Percentiles rank a stretch among this genome's conserved stretches.
Conservation (phyloP, 2,113 vertebrate species). For the Cricetomys ansorgei region DNA sequence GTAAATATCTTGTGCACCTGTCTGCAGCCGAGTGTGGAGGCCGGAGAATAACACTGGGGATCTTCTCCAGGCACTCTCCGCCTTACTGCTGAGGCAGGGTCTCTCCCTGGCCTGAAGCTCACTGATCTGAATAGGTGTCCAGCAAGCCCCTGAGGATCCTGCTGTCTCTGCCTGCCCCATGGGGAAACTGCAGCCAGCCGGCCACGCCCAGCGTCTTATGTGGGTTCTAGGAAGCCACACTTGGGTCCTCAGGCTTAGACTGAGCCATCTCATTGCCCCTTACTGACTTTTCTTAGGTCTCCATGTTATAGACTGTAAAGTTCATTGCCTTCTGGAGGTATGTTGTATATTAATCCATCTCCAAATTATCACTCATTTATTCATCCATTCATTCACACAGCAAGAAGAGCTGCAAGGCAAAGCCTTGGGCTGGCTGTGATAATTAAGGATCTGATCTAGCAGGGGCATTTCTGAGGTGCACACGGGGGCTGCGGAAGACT, state of each 20-base stretch:
- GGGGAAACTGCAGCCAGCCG: neutral
- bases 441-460: accelerated
- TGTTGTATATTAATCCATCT: neutral
- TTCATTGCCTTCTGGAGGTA: accelerated
- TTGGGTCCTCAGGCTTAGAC: neutral
- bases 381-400: neutral
- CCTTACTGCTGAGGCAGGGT: neutral
- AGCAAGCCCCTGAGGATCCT: neutral
- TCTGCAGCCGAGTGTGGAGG: too few relatives aligned
- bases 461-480: too few relatives aligned
- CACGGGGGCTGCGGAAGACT: neutral
- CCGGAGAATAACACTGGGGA: too few relatives aligned
- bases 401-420: neutral
- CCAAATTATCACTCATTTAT: neutral
- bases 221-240: neutral
- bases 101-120: neutral
- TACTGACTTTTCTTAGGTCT: neutral
- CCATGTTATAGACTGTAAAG: neutral
- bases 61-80: too few relatives aligned
- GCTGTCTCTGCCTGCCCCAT: neutral
- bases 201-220: too few relatives aligned
- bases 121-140: neutral
- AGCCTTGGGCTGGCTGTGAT: neutral
- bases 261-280: neutral
- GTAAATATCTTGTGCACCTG: neutral